Conservation (phyloP, 2,888 invertebrate genomes). For the Clepsis dumicolana region DNA sequence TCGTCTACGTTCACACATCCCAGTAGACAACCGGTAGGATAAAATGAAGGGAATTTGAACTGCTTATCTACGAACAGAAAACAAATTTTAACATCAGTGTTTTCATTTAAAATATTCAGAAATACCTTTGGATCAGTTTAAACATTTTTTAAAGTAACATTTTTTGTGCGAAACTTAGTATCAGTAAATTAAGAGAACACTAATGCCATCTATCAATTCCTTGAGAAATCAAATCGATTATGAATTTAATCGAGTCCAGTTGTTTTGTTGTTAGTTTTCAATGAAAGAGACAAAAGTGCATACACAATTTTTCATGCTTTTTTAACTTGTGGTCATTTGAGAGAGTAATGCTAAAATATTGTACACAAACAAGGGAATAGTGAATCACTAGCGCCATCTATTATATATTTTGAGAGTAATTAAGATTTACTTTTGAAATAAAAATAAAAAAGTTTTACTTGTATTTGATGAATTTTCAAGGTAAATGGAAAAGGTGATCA, state of each 20-base stretch:
- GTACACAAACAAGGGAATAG: too few species aligned
- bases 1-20: slow-evolving; percentile 96
- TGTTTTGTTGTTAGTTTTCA: too few species aligned
- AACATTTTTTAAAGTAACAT: too few species aligned
- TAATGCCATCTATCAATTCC: not conserved
- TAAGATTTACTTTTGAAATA: too few species aligned
- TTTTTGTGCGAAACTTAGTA: too few species aligned
- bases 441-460: too few species aligned
- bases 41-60: slow-evolving; percentile 92
- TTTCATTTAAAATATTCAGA: too few species aligned
- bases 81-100: not conserved
- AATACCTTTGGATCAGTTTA: too few species aligned
- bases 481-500: too few species aligned
- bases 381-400: slow-evolving; percentile 19
- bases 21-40: slow-evolving; percentile 94
- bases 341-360: not conserved
- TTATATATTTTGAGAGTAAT: not conserved
- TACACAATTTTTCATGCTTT: not conserved
- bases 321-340: too few species aligned
- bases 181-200: not conserved
- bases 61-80: slow-evolving; percentile 81
- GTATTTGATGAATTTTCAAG: too few species aligned
- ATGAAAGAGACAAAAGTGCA: too few species aligned
- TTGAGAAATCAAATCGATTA: not conserved
- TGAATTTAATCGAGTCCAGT: not conserved